A percentile compares a stretch with the other conserved stretches of the same genome.
Conservation (phyloP, 2,888 invertebrate species). For the Melipona beecheii region DNA sequence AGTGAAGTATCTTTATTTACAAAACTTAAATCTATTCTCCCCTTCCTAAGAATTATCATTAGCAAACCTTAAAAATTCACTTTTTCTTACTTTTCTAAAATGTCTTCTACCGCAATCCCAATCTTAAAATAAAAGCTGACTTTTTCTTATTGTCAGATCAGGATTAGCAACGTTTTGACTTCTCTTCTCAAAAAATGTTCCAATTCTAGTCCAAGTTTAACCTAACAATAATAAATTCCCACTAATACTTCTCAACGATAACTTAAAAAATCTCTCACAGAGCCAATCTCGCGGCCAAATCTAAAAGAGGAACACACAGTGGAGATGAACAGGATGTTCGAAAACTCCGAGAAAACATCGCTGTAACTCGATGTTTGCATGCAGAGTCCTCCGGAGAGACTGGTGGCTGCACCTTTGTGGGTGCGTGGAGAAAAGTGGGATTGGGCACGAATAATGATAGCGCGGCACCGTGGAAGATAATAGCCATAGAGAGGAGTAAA, state of each 20-base stretch:
- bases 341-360: not conserved
- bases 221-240: not conserved
- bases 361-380: not conserved
- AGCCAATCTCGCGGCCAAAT: not conserved
- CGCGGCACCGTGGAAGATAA: slow-evolving; percentile 63
- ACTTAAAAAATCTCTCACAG: not conserved
- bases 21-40: not conserved
- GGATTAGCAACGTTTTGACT: no score
- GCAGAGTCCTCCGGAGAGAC: not conserved
- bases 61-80: not conserved
- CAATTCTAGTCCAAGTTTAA: no score
- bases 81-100: not conserved
- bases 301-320: not conserved
- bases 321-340: not conserved
- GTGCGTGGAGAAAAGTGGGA: slow-evolving; percentile 44
- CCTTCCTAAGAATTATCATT: no score
- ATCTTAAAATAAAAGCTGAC: no score
- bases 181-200: no score
- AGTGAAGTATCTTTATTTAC: not conserved
- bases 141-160: no score
- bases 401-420: not conserved
- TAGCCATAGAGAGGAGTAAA: slow-evolving; percentile 76
- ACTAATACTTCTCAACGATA: not conserved
- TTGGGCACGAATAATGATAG: slow-evolving; percentile 27
- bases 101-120: no score